Evolutionary conservation across 2,797 vertebrate species (phyloP).

Genomic region (Chelonia mydas): DNA sequence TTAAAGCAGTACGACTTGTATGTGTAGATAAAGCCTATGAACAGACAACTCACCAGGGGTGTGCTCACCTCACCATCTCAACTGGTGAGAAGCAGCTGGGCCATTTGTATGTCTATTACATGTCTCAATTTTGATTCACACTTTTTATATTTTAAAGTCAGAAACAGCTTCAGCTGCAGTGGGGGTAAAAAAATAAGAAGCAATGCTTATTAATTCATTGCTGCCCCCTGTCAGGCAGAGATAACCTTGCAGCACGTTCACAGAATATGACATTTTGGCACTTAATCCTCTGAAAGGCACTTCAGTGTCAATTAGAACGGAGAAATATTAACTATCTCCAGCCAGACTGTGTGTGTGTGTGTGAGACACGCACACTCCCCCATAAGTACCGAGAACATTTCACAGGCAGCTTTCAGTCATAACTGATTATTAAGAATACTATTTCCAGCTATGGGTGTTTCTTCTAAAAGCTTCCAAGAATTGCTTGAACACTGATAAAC

Average conservation of each 20-base stretch:
- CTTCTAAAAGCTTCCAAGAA: slow-evolving; percentile 61
- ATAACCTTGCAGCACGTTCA: slow-evolving; percentile 58
- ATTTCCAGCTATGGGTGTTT: slow-evolving; percentile 46
- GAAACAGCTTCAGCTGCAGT: slow-evolving; percentile 15
- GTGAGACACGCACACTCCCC: fast-evolving
- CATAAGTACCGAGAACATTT: background rate
- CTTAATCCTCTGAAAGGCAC: slow-evolving; percentile 39
- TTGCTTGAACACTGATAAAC: slow-evolving; percentile 45
- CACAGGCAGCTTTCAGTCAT: background rate
- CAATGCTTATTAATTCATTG: slow-evolving; percentile 70
- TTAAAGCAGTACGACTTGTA: background rate
- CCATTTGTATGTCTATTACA: background rate
- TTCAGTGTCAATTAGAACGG: background rate
- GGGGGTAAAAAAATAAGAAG: slow-evolving; percentile 21
- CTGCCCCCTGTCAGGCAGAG: slow-evolving; percentile 76
- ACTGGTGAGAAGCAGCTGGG: background rate
- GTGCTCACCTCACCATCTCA: background rate
- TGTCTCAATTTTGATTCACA: background rate
- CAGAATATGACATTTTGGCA: slow-evolving; percentile 39
- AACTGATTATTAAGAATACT: slow-evolving; percentile 31
- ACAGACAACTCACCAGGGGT: background rate
- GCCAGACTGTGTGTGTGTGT: fast-evolving
- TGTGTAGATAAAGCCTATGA: slow-evolving; percentile 4
- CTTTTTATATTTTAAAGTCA: slow-evolving; percentile 45
- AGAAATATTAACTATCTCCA: background rate